phyloP scores from a whole-genome alignment of 2,113 vertebrate species.

The Myotis lucifugus region DNA sequence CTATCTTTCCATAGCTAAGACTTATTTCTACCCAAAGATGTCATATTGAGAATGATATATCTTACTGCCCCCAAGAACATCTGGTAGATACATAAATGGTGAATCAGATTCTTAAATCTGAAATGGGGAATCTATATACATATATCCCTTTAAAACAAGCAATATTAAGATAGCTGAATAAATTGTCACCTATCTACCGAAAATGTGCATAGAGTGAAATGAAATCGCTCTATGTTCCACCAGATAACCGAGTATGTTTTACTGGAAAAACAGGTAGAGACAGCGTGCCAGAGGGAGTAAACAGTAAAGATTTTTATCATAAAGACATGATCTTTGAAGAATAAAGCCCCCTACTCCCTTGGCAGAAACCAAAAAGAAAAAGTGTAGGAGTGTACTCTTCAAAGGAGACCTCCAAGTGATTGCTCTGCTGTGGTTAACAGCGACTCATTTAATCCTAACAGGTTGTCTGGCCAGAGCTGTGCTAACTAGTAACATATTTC shows the following conservation, averaged over 20 bases:
- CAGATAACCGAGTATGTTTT: background rate
- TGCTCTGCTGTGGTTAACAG: background rate
- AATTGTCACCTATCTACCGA: background rate
- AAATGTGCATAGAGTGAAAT: background rate
- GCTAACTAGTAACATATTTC: background rate
- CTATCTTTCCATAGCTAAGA: background rate
- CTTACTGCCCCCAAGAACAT: background rate
- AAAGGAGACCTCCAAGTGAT: slow-evolving; percentile 52
- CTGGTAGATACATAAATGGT: background rate
- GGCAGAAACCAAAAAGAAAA: slow-evolving; percentile 35
- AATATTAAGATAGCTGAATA: slow-evolving; percentile 38
- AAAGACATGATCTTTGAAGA: slow-evolving; percentile 59
- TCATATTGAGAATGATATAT: background rate
- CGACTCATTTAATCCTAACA: background rate
- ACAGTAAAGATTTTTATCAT: slow-evolving; percentile 46
- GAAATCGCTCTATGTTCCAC: background rate
- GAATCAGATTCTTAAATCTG: background rate
- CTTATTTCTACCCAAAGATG: slow-evolving; percentile 14
- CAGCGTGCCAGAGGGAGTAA: background rate
- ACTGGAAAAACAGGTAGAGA: slow-evolving; percentile 34
- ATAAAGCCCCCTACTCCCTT: slow-evolving; percentile 34
- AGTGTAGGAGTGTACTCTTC: background rate
- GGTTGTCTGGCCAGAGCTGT: background rate
- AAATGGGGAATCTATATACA: background rate
- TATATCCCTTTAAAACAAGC: background rate